Conservation (phyloP, 2,797 vertebrate species). For the Furcifer pardalis region DNA sequence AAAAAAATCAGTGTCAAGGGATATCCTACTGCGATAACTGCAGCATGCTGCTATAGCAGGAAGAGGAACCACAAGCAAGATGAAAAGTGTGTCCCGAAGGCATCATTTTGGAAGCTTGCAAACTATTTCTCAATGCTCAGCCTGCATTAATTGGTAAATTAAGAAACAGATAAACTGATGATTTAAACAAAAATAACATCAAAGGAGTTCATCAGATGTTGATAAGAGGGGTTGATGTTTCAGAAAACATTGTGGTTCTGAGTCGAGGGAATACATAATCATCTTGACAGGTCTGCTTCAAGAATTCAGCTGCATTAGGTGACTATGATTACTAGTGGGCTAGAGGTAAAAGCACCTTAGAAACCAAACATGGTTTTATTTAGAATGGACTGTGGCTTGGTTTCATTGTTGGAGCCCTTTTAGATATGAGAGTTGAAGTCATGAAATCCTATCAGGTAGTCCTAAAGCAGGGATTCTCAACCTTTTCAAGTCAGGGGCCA, state of each 20-base stretch:
- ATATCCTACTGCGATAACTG: conserved; percentile 62
- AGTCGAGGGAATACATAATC: conserved; percentile 1
- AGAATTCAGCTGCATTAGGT: conserved; percentile 28
- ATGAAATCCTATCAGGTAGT: neutral
- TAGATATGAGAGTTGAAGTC: neutral
- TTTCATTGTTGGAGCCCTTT: conserved; percentile 23
- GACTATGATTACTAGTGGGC: neutral
- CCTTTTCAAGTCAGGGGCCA: no score
- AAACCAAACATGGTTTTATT: conserved; percentile 32
- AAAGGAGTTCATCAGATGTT: conserved; percentile 42
- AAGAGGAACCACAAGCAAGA: conserved; percentile 65
- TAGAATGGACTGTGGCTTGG: neutral
- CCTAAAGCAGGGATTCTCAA: no score
- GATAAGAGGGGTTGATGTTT: conserved; percentile 32
- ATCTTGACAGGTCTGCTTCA: conserved; percentile 33
- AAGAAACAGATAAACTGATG: conserved; percentile 69
- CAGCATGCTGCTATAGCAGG: conserved; percentile 67
- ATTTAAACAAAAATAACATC: conserved; percentile 62
- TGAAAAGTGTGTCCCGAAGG: conserved; percentile 73
- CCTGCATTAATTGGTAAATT: conserved; percentile 75
- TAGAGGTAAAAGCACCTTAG: neutral
- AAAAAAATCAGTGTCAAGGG: conserved; percentile 58
- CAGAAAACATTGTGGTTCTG: conserved; percentile 22
- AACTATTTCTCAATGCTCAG: conserved; percentile 69
- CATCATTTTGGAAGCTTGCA: conserved; percentile 68